Base-by-base conservation (phyloP, 2,888 invertebrate species). In the Neocrepidodera transversa region DNA sequence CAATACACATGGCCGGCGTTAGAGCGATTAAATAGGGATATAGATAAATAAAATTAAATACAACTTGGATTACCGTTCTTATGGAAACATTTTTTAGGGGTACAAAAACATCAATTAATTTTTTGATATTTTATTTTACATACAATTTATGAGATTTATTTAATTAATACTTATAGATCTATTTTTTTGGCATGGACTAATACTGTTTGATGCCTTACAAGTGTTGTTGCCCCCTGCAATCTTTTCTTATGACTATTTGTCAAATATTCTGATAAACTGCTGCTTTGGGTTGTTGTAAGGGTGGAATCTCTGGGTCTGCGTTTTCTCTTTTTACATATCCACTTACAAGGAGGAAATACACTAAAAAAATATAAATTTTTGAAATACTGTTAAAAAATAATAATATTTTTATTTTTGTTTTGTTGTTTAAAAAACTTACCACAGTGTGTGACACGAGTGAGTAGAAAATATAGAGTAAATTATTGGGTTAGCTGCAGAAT, bases 391-490 rank as follows among this genome's bases (percentile, higher is more conserved):
- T 28, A 11, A 17, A 23, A 23, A 5, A n/a, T n/a, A n/a, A n/a
- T n/a, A n/a, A n/a, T n/a, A n/a, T n/a, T n/a, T n/a, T n/a, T n/a
- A n/a, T n/a, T n/a, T n/a, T n/a, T n/a, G n/a, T n/a, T n/a, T n/a
- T n/a, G n/a, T n/a, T n/a, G n/a, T n/a, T n/a, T n/a, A n/a, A 23
- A 23, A 23, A 14, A 57, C 69, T 84, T 82, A 93, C 95, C 92
- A 89, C 66, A 95, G 81, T 63, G 90, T 90, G 60, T 90, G 82
- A 79, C 94, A 94, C 71, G 95, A 89, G 68, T 92, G 88, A 47
- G 93, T 93, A 23, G 95, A 95, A 82, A 95, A 96, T 71, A 96
- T 86, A 74, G 94, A 95, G 81, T 95, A 96, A 70, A 96, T 96
- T 72, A 95, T 86, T 0, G 96, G 96, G 80, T 96, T 96, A 51